Base-by-base conservation (phyloP, 2,888 invertebrate species). In the Iphiclides podalirius region DNA sequence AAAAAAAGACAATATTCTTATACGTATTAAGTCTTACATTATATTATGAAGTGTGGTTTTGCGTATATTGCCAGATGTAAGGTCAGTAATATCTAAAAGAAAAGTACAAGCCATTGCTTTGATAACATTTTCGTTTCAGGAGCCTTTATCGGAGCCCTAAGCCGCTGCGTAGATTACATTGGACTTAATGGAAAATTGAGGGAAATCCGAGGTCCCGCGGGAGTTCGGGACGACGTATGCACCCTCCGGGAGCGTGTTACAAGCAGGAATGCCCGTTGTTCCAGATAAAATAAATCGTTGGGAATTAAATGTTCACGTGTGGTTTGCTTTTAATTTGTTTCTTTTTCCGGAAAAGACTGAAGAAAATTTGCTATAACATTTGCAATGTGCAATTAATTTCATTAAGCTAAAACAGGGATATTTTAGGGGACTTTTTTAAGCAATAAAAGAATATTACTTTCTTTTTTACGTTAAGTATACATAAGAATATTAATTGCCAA, bases 161-260 rank as follows among this genome's bases (percentile, higher is more conserved):
- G 34, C 49, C 39, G 15, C 26, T 34, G 28, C 28, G 35, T 44
- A 40, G 40, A 54, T 57, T 51, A 44, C 53, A 51, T 52, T 55
- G 47, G 59, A 59, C 59, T 63, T 64, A 67, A 67, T 66, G 63
- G 59, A 65, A 68, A 68, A 63, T 60, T 57, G 58, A 63, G 64
- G 58, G 57, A 61, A 58, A 48, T 51, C 60, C 35, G 47, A 39
- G 17, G 8, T 40, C 67, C 72, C 63, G 64, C 12, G 46, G 63
- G 64, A 67, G 62, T 38, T 33, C 49, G 52, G 47, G 45, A 49
- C 52, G 40, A 45, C 28, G 40, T 40, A 26, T 28, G 13, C 45
- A 31, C 40, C 45, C 50, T 45, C 36, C 20, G 41, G 20, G 20
- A 37, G 20, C 36, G 23, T 15, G 20, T 14, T 36, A 28, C 7